Evolutionary conservation across 2,797 vertebrate genomes (phyloP).

Genomic region (Coilia nasus): DNA sequence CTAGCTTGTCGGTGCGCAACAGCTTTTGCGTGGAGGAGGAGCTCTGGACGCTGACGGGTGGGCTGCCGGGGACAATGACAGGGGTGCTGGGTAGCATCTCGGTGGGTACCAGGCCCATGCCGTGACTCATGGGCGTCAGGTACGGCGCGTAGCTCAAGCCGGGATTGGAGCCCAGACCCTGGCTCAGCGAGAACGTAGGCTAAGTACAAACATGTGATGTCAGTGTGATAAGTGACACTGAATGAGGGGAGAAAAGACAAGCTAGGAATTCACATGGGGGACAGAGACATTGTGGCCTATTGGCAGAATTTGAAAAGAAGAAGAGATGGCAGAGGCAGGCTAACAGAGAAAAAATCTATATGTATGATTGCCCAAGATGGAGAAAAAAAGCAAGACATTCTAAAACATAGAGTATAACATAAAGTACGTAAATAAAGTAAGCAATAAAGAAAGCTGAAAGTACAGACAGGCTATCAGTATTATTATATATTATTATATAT

Average conservation of each 20-base stretch:
- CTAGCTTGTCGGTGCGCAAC: slow-evolving; percentile 96
- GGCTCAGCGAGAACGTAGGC: slow-evolving; percentile 85
- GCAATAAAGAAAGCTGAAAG: too few relatives aligned
- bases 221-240: neutral
- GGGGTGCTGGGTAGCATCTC: slow-evolving; percentile 89
- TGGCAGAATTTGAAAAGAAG: neutral
- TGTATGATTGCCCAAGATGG: too few relatives aligned
- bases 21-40: slow-evolving; percentile 94
- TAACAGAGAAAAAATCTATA: neutral
- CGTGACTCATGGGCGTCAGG: slow-evolving; percentile 88
- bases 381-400: neutral
- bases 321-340: neutral
- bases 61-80: slow-evolving; percentile 90
- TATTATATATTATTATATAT: too few relatives aligned
- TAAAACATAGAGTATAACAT: neutral
- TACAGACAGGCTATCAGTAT: too few relatives aligned
- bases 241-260: neutral
- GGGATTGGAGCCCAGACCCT: slow-evolving; percentile 88
- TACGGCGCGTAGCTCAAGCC: slow-evolving; percentile 95
- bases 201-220: slow-evolving; percentile 53
- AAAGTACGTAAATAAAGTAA: too few relatives aligned
- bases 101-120: slow-evolving; percentile 92
- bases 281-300: neutral
- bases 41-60: slow-evolving; percentile 85
- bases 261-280: neutral